Conservation (phyloP, 2,888 invertebrate species). For the Euspilapteryx auroguttella region DNA sequence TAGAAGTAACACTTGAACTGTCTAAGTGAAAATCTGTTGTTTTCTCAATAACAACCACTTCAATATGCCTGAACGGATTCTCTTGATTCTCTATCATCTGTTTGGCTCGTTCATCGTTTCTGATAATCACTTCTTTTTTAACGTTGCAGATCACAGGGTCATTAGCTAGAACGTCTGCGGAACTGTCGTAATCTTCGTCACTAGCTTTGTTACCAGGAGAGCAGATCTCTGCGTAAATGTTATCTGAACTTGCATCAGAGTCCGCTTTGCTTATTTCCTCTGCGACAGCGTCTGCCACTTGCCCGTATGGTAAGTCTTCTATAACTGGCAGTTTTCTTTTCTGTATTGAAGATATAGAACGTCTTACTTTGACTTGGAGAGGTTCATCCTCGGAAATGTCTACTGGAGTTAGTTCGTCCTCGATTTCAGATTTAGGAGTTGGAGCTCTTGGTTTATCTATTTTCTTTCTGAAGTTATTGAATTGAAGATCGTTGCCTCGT, state of each 20-base stretch:
- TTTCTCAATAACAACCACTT: slow-evolving; percentile 55
- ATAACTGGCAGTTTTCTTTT: slow-evolving; percentile 56
- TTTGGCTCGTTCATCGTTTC: slow-evolving; percentile 46
- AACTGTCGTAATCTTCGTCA: slow-evolving; percentile 45
- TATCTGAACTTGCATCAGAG: slow-evolving; percentile 55
- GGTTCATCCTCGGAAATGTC: slow-evolving; percentile 48
- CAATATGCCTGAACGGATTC: slow-evolving; percentile 51
- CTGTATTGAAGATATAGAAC: slow-evolving; percentile 57
- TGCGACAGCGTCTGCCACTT: slow-evolving; percentile 67
- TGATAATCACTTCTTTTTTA: slow-evolving; percentile 46
- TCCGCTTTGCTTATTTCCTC: slow-evolving; percentile 42
- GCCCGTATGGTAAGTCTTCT: slow-evolving; percentile 71
- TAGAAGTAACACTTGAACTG: slow-evolving; percentile 42
- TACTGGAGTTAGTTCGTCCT: slow-evolving; percentile 31
- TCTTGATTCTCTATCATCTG: slow-evolving; percentile 48
- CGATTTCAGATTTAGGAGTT: slow-evolving; percentile 43
- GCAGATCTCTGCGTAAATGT: slow-evolving; percentile 73
- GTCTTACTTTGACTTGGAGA: slow-evolving; percentile 49
- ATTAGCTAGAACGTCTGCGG: slow-evolving; percentile 41
- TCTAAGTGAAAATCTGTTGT: slow-evolving; percentile 50
- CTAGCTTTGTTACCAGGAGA: slow-evolving; percentile 30
- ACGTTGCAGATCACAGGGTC: slow-evolving; percentile 54
- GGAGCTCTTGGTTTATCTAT: slow-evolving; percentile 51
- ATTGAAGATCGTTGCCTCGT: slow-evolving; percentile 27
- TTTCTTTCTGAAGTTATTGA: slow-evolving; percentile 46